Evolutionary conservation across 2,113 vertebrate genomes (phyloP), one percentile per base, ranked within the genome.

Genomic region (Silurus meridionalis): DNA sequence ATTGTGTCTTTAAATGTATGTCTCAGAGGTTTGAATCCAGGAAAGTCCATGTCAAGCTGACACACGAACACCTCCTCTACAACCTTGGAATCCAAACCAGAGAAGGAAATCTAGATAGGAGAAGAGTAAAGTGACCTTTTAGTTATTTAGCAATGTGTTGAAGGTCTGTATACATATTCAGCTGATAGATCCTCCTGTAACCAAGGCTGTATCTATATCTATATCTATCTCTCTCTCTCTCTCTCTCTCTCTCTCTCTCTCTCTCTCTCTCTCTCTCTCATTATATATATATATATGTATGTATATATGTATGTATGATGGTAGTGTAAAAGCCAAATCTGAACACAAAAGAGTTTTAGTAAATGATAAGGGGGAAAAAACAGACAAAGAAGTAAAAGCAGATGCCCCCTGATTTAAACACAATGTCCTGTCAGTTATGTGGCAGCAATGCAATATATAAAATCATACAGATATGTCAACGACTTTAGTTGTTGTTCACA

Each of bases 51-150:
- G 69, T 90, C 86, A 81, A 97, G 92, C 83, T 97, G 95, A 0
- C 94, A 95, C 58, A 97, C 94, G 90, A 97, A 97, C 85, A 97
- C 92, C 0, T 97, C 96, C 85, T 97, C 95, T 0, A 87, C 81
- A 0, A 94, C 91, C 19, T 93, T 94, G 83, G 90, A 91, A 0
- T 87, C 91, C 0, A 87, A 21, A 81, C 93, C 90, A 0, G 85
- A 93, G 90, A 96, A 95, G 82, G 93, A 92, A 55, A 97, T 88
- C 97, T 97, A 91, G 15, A 91, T 86, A 82, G 87, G 67, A 5
- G 8, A 50, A 79, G 2, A 81, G 21, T 75, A 37, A 75, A 28
- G 11, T 48, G 14, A 64, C 23, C 23, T 67, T 14, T 82, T 11
- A 52, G n/a, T 28, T 67, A 52, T 7, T 25, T 25, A 48, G 19